Base-by-base conservation (phyloP, 2,888 invertebrate species). In the Meloe dianella region DNA sequence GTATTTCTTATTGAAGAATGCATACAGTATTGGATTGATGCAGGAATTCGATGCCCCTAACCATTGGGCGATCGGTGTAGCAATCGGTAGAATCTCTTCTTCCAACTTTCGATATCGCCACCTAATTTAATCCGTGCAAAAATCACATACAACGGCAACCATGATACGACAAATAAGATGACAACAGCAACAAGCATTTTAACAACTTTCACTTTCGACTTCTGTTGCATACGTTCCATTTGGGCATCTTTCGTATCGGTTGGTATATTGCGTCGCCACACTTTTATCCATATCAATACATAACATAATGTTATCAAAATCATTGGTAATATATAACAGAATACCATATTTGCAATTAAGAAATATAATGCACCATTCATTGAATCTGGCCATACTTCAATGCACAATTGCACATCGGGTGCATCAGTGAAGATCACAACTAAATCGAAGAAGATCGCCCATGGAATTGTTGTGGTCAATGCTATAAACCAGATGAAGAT, bases 171-270 rank as follows among this genome's bases (percentile, higher is more conserved):
- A 82, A 97, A 97, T n/a, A 96, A 85, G 64, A 97, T 92, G 22
- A 97, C 95, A 38, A 97, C 96, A 20, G 92, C 94, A 0, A 96
- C 92, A 67, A 97, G 86, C 97, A 97, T 97, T 85, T 96, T 96
- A 24, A 96, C 92, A 56, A 96, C 96, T 84, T 96, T 96, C 47
- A 96, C 93, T 86, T 96, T 96, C 56, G 96, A 96, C 84, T 95
- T 95, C 78, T 96, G 95, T 81, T 95, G 95, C 91, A 96, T 93
- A 73, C 93, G 89, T 82, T 95, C 94, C 91, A 95, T 93, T 80
- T 94, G 94, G 5, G 93, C 94, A 79, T 95, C 95, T 83, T 94
- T 95, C 14, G 95, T 93, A 80, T 96, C 95, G 0, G 94, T 93
- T 0, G 96, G 96, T 73, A 96, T 96, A 71, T 93, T 89, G 41